A percentile compares a stretch with the other conserved stretches of the same genome.
These are phyloP conservation scores for Zoroaster sp. DNA, from an alignment of 53 echinoderm and acorn worm genomes.

Conservation along the genomic window DNA sequence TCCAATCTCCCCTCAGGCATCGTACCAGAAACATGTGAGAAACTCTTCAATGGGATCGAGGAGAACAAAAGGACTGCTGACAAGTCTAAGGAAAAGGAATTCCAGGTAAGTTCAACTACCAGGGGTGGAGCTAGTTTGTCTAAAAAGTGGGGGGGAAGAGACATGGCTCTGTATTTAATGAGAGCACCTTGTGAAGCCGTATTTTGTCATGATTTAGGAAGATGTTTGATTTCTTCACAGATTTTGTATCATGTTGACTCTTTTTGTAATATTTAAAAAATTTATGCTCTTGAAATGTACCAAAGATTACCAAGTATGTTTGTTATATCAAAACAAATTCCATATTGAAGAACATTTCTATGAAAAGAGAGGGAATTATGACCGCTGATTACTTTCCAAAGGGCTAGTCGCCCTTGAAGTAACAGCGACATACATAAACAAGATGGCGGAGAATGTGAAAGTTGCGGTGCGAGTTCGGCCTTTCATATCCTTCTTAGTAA, in stretches of 20 bases:
- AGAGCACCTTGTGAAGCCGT: too few relatives aligned
- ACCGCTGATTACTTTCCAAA: not conserved
- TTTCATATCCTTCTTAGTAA: constrained; percentile 90
- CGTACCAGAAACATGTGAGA: constrained; percentile 92
- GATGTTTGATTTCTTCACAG: too few relatives aligned
- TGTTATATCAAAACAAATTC: too few relatives aligned
- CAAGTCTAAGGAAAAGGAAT: constrained; percentile 87
- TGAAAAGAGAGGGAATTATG: too few relatives aligned
- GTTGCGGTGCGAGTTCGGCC: constrained; percentile 94
- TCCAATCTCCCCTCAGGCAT: constrained; percentile 69
- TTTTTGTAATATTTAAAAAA: too few relatives aligned
- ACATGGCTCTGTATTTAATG: too few relatives aligned
- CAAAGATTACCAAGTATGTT: too few relatives aligned
- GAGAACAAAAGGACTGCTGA: constrained; percentile 75
- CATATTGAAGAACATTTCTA: too few relatives aligned
- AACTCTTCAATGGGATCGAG: constrained; percentile 76
- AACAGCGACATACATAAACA: constrained; percentile 58
- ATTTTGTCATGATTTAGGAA: too few relatives aligned
- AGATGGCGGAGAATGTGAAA: constrained; percentile 90
- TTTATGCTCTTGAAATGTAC: too few relatives aligned
- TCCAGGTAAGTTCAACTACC: constrained; percentile 59
- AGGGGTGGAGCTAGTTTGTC: not conserved
- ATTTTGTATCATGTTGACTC: too few relatives aligned
- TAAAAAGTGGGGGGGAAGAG: too few relatives aligned
- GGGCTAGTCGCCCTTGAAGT: not conserved